Evolutionary conservation across 2,797 vertebrate genomes (phyloP).

Genomic region (Xyrichtys novacula): DNA sequence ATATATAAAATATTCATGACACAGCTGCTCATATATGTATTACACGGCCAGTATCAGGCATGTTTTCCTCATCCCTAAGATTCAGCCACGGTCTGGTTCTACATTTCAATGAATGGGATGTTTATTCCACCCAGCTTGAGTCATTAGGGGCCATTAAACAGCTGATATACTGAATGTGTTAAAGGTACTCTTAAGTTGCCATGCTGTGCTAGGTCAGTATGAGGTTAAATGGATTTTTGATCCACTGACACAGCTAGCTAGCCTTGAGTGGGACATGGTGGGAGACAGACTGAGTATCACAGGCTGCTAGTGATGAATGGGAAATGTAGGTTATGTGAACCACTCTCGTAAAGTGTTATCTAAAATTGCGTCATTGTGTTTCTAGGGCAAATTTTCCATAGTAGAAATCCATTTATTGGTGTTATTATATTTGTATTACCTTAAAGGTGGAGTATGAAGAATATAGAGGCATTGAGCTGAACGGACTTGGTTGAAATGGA

Average conservation of each 20-base stretch:
- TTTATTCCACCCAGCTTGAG: conserved; percentile 9
- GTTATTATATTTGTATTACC: too few relatives aligned
- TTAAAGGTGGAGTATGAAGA: too few relatives aligned
- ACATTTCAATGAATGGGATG: not conserved
- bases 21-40: conserved; percentile 57
- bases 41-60: conserved; percentile 48
- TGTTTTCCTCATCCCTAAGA: conserved; percentile 29
- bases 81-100: conserved; percentile 16
- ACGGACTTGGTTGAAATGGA: too few relatives aligned
- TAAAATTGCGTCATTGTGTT: too few relatives aligned
- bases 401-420: too few relatives aligned
- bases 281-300: conserved; percentile 5
- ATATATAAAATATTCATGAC: conserved; percentile 73
- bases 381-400: too few relatives aligned
- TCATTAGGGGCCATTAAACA: conserved; percentile 32
- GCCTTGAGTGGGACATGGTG: conserved; percentile 17
- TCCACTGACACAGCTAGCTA: conserved; percentile 24
- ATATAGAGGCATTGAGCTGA: too few relatives aligned
- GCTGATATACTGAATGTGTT: conserved; percentile 16
- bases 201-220: conserved; percentile 46
- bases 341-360: not conserved
- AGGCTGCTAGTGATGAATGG: not conserved
- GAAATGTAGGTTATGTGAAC: conserved; percentile 7
- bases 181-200: conserved; percentile 7
- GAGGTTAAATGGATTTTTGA: conserved; percentile 61